Percentiles rank a stretch among this genome's conserved stretches.
Evolutionary conservation across 2,888 invertebrate species (phyloP).

Genomic region (Spodoptera littoralis): DNA sequence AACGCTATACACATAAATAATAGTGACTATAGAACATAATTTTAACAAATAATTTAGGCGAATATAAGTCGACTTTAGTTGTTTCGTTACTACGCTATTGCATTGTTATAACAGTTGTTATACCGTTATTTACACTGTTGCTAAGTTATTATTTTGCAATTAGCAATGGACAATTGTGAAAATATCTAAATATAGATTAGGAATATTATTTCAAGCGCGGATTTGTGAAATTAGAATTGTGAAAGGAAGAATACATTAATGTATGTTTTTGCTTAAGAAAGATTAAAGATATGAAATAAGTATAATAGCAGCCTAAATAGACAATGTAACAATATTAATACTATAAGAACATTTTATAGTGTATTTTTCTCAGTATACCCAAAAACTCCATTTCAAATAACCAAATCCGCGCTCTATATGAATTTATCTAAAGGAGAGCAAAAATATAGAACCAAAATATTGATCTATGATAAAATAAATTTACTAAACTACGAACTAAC

Average conservation of each 20-base stretch:
- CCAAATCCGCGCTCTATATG: conserved; percentile 53
- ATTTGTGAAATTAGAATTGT: conserved; percentile 33
- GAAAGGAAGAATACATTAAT: neutral
- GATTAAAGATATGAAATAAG: too few relatives aligned
- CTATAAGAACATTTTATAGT: too few relatives aligned
- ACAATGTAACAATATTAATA: too few relatives aligned
- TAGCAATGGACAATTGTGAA: conserved; percentile 51
- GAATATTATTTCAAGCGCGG: conserved; percentile 55
- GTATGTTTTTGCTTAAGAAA: too few relatives aligned
- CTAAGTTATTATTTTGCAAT: conserved; percentile 42
- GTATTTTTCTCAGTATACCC: too few relatives aligned
- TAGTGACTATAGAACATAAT: conserved; percentile 65
- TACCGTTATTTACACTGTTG: conserved; percentile 31
- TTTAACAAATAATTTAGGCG: conserved; percentile 65
- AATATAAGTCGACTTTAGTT: conserved; percentile 46
- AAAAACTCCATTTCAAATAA: conserved; percentile 11
- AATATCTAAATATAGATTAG: conserved; percentile 52
- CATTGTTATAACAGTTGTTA: conserved; percentile 49
- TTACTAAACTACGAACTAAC: conserved; percentile 71
- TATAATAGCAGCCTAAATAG: too few relatives aligned
- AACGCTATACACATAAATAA: conserved; percentile 71
- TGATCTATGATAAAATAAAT: conserved; percentile 69
- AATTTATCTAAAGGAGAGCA: conserved; percentile 48
- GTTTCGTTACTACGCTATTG: conserved; percentile 48
- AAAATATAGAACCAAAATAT: conserved; percentile 58